These are phyloP conservation scores for Diabrotica undecimpunctata DNA, from an alignment of 1,140 invertebrate genomes.

Conservation along the genomic window DNA sequence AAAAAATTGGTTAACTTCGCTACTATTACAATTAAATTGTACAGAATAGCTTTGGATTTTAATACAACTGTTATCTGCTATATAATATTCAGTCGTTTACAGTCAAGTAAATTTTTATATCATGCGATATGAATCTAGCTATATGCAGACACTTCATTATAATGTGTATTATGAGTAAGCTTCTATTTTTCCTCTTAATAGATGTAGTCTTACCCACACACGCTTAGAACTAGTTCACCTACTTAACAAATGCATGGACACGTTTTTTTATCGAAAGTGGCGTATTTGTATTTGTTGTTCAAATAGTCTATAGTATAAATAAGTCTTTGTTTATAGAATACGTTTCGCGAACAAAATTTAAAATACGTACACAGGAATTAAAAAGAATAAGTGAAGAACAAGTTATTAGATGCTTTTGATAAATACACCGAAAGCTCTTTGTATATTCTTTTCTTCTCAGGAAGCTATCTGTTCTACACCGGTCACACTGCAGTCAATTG, in stretches of 20 bases:
- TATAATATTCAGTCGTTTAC: background rate
- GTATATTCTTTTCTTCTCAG: no score
- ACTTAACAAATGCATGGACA: conserved; percentile 3
- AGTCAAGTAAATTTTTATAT: background rate
- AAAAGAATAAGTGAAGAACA: background rate
- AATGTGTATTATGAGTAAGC: conserved; percentile 13
- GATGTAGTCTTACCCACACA: conserved; percentile 7
- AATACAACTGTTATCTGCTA: conserved; percentile 10
- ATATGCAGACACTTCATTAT: conserved; percentile 1
- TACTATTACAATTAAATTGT: no score
- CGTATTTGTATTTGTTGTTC: background rate
- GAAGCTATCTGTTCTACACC: no score
- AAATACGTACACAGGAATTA: background rate
- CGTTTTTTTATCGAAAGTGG: background rate
- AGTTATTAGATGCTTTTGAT: no score
- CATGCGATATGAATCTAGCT: conserved; percentile 6
- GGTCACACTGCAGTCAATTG: no score
- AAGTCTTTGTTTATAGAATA: background rate
- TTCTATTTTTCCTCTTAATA: conserved; percentile 10
- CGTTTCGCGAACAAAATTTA: background rate
- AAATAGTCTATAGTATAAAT: background rate
- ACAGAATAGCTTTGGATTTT: background rate
- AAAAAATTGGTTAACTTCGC: no score
- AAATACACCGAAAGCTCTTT: no score
- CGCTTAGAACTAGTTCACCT: conserved; percentile 12